A percentile compares a stretch with the other conserved stretches of the same genome.
Evolutionary conservation across 2,113 vertebrate genomes (phyloP).

Genomic region (Centropus bengalensis): DNA sequence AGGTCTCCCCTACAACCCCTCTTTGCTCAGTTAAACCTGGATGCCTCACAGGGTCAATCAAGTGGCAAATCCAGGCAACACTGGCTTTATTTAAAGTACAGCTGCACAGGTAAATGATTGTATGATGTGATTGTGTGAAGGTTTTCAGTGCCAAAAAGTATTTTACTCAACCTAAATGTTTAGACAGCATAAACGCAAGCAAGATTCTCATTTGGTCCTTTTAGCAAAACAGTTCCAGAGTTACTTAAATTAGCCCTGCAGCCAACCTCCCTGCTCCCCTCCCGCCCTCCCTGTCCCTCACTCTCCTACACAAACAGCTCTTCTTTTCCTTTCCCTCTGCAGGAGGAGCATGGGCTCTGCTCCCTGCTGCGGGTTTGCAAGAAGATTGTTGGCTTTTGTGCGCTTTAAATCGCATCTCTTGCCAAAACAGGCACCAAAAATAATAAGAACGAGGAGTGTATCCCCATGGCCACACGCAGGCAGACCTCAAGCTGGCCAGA

Average conservation of each 20-base stretch:
- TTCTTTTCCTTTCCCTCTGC: not conserved
- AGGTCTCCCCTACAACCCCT: not conserved
- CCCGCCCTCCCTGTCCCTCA: not conserved
- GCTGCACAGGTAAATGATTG: not conserved
- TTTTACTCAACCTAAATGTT: not conserved
- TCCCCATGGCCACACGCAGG: not conserved
- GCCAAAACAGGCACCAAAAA: not conserved
- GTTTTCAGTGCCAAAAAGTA: not conserved
- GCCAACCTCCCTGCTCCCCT: not conserved
- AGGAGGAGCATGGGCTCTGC: not conserved
- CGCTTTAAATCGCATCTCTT: not conserved
- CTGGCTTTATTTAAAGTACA: not conserved
- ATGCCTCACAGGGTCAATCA: not conserved
- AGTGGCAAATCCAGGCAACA: fast-evolving
- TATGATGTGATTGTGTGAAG: fast-evolving
- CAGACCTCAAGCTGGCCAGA: not conserved
- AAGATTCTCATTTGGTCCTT: not conserved
- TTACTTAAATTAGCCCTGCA: not conserved
- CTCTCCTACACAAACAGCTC: not conserved
- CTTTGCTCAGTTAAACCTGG: not conserved
- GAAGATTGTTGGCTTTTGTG: not conserved
- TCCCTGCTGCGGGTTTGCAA: not conserved
- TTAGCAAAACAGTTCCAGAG: not conserved
- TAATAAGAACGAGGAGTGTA: not conserved
- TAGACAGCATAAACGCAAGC: not conserved